Conservation (phyloP, 2,797 vertebrate species). For the Amphiprion clarkii region DNA sequence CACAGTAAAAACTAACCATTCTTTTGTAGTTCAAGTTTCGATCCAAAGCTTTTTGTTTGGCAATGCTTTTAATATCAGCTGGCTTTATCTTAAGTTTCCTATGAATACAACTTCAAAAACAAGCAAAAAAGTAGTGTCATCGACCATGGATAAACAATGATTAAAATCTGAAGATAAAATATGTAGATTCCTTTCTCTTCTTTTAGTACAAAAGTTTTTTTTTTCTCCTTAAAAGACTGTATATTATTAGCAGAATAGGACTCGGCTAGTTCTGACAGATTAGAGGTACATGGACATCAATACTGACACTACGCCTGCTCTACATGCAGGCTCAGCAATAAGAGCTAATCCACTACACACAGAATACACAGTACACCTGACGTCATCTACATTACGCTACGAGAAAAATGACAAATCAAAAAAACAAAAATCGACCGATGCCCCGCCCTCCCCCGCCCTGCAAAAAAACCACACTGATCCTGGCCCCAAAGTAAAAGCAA, state of each 20-base stretch:
- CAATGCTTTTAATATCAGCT: slow-evolving; percentile 81
- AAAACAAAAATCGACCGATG: slow-evolving; percentile 60
- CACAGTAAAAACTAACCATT: slow-evolving; percentile 68
- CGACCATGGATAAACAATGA: slow-evolving; percentile 70
- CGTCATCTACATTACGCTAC: slow-evolving; percentile 79
- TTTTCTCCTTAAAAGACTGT: slow-evolving; percentile 72
- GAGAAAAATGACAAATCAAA: slow-evolving; percentile 73
- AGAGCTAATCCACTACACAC: slow-evolving; percentile 81
- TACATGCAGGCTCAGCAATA: slow-evolving; percentile 79
- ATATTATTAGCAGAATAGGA: slow-evolving; percentile 79
- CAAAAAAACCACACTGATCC: slow-evolving; percentile 56
- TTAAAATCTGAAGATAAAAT: slow-evolving; percentile 77
- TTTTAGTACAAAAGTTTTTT: slow-evolving; percentile 80
- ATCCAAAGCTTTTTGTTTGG: slow-evolving; percentile 85
- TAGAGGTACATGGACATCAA: slow-evolving; percentile 82
- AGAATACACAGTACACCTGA: slow-evolving; percentile 77
- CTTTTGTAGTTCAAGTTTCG: slow-evolving; percentile 84
- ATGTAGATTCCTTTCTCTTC: slow-evolving; percentile 65
- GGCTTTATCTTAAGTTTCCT: slow-evolving; percentile 61
- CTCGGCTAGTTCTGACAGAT: slow-evolving; percentile 78
- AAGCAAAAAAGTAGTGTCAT: slow-evolving; percentile 65
- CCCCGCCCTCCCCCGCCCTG: slow-evolving; percentile 20
- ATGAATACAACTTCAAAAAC: slow-evolving; percentile 56
- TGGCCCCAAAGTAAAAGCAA: slow-evolving; percentile 56
- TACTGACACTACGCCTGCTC: slow-evolving; percentile 78